Evolutionary conservation across 2,113 vertebrate genomes (phyloP).

Genomic region (Cephalophus harveyi): DNA sequence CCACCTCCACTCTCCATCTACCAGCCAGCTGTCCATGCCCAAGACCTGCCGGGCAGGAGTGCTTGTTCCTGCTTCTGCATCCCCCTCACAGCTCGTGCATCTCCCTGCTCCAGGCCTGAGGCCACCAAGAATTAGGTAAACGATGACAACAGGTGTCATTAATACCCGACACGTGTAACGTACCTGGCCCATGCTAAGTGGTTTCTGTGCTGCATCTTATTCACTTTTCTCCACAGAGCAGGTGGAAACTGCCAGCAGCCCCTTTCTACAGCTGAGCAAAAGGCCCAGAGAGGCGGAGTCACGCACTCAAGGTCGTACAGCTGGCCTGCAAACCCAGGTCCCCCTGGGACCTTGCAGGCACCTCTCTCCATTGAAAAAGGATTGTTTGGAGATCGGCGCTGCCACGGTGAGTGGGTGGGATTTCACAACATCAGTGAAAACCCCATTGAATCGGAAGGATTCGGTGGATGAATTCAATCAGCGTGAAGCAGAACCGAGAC

Average conservation of each 20-base stretch:
- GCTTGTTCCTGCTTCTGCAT: not conserved
- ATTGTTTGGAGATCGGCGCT: too few relatives aligned
- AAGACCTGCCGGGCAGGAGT: not conserved
- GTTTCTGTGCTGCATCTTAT: not conserved
- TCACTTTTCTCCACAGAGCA: not conserved
- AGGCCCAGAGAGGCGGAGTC: not conserved
- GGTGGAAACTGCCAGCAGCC: rapidly evolving
- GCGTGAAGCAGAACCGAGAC: not conserved
- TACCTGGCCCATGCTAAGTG: rapidly evolving
- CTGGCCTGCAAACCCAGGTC: not conserved
- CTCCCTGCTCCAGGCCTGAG: not conserved
- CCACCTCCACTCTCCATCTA: not conserved
- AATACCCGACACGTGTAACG: rapidly evolving
- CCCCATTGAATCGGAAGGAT: not conserved
- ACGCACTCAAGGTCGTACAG: rapidly evolving
- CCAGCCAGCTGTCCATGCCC: not conserved
- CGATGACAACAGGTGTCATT: rapidly evolving
- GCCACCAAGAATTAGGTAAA: not conserved
- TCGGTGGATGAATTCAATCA: not conserved
- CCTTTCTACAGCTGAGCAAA: not conserved
- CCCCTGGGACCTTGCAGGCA: not conserved
- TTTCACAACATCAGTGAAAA: not conserved
- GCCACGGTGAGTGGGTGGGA: rapidly evolving
- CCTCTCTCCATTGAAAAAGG: too few relatives aligned
- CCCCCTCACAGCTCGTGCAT: too few relatives aligned